These are phyloP conservation scores for Eupithecia tripunctaria DNA, from an alignment of 2,888 invertebrate genomes.

Conservation along the genomic window DNA sequence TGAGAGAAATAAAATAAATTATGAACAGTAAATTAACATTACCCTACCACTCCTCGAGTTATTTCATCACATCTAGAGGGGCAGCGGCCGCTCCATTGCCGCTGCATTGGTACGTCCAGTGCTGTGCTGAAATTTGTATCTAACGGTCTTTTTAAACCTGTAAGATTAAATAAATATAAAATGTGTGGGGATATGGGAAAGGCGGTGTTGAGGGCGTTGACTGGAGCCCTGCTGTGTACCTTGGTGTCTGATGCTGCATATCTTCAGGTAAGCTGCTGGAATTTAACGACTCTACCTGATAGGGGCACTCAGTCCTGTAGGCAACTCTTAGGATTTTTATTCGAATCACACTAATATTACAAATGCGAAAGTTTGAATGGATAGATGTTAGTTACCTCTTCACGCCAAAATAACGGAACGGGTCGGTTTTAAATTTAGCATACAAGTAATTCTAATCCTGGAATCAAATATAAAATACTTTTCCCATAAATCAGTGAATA, in stretches of 20 bases:
- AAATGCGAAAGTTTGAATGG: too few relatives aligned
- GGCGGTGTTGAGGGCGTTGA: conserved; percentile 76
- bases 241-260: conserved; percentile 79
- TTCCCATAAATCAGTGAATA: too few relatives aligned
- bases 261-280: conserved; percentile 66
- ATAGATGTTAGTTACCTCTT: too few relatives aligned
- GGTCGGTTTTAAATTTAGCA: too few relatives aligned
- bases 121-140: conserved; percentile 32
- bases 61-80: conserved; percentile 35
- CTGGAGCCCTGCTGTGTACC: conserved; percentile 76
- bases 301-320: neutral
- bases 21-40: conserved; percentile 15
- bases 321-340: neutral
- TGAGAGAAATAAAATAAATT: neutral
- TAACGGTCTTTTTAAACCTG: conserved; percentile 19
- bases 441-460: too few relatives aligned
- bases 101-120: conserved; percentile 34
- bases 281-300: neutral
- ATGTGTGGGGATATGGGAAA: conserved; percentile 83
- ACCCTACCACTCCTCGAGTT: conserved; percentile 37
- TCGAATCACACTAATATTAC: too few relatives aligned
- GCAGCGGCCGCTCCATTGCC: conserved; percentile 26
- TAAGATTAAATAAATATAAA: conserved; percentile 38
- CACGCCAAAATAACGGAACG: too few relatives aligned
- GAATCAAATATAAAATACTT: too few relatives aligned